These are phyloP conservation scores for Drosophila tristis DNA, from an alignment of 1,140 invertebrate genomes.

Conservation along the genomic window DNA sequence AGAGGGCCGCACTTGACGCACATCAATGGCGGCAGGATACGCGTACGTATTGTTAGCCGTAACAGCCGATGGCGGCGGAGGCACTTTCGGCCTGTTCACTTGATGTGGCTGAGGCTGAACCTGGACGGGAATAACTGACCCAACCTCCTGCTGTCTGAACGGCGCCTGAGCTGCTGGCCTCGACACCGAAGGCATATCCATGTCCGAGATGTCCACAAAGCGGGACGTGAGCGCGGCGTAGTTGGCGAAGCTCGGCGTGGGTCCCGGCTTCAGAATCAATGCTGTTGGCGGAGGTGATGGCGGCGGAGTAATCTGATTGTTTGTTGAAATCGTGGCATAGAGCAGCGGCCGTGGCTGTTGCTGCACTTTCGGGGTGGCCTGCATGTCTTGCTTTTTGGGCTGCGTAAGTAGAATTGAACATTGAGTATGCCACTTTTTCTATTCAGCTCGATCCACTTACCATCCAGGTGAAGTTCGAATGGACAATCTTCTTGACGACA, in stretches of 20 bases:
- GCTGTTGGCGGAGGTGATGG: conserved; percentile 41
- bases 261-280: neutral
- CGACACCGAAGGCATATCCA: conserved; percentile 39
- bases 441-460: conserved; percentile 33
- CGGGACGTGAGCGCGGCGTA: conserved; percentile 60
- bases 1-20: conserved; percentile 25
- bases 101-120: conserved; percentile 37
- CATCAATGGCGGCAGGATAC: conserved; percentile 52
- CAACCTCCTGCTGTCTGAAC: conserved; percentile 33
- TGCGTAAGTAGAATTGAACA: neutral
- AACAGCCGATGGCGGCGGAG: conserved; percentile 67
- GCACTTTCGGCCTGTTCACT: conserved; percentile 38
- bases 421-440: neutral
- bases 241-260: conserved; percentile 33
- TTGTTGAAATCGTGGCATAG: conserved; percentile 73
- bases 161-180: neutral
- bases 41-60: conserved; percentile 50
- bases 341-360: conserved; percentile 38
- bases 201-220: conserved; percentile 63
- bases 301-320: conserved; percentile 64
- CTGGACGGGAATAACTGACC: conserved; percentile 50
- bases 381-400: conserved; percentile 48
- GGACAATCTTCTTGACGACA: conserved; percentile 70
- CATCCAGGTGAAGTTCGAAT: conserved; percentile 77
- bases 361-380: conserved; percentile 10